These are phyloP conservation scores for Macrophya annulata DNA, from an alignment of 2,888 invertebrate genomes.

Conservation along the genomic window DNA sequence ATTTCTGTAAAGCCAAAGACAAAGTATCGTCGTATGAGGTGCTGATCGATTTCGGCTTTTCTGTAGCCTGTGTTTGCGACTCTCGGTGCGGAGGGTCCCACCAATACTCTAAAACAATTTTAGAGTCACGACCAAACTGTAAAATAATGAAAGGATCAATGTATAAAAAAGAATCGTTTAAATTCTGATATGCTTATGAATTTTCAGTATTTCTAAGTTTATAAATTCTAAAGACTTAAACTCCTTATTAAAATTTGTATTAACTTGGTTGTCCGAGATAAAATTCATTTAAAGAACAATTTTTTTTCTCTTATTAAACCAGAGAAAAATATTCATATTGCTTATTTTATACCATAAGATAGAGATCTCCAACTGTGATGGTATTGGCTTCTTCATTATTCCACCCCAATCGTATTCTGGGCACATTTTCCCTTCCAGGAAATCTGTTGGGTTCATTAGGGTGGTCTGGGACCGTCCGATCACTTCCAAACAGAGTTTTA, in stretches of 20 bases:
- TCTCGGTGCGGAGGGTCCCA: slow-evolving; percentile 83
- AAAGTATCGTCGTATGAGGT: slow-evolving; percentile 69
- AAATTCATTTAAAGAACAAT: neutral
- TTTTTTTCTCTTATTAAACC: neutral
- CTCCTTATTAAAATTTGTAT: too few species aligned
- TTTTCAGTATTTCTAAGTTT: neutral
- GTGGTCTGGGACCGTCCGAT: slow-evolving; percentile 65
- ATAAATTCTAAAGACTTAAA: neutral
- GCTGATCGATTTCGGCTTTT: slow-evolving; percentile 59
- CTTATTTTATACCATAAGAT: slow-evolving; percentile 88
- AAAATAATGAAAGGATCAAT: slow-evolving; percentile 62
- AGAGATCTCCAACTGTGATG: slow-evolving; percentile 93
- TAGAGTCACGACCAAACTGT: slow-evolving; percentile 88
- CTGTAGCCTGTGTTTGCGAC: slow-evolving; percentile 56
- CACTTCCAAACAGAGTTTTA: slow-evolving; percentile 77
- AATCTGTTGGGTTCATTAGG: slow-evolving; percentile 71
- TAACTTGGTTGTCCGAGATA: too few species aligned
- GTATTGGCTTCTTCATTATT: slow-evolving; percentile 88
- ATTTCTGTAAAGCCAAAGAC: slow-evolving; percentile 76
- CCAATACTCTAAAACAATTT: slow-evolving; percentile 89
- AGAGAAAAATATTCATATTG: neutral
- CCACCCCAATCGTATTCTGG: slow-evolving; percentile 85
- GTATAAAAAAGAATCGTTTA: too few species aligned
- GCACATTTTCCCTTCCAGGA: slow-evolving; percentile 78
- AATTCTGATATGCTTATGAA: too few species aligned